These are phyloP conservation scores for Xenopus borealis DNA, from an alignment of 2,113 vertebrate species.

Conservation along the genomic window DNA sequence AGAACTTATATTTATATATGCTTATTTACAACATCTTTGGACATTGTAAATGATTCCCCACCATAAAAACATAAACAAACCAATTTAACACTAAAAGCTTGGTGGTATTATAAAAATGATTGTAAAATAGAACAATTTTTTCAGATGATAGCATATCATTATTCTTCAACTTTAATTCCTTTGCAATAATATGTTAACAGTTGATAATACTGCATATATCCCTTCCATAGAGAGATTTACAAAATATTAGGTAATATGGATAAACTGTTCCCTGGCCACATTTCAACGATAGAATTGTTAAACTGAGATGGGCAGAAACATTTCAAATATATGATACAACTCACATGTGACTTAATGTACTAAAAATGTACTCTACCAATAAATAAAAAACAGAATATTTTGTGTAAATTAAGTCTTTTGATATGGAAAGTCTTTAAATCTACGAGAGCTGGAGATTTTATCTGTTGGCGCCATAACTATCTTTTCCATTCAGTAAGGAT, in stretches of 20 bases:
- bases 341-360: no score
- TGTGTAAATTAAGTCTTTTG: background rate
- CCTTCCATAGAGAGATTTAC: no score
- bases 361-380: no score
- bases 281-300: no score
- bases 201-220: background rate
- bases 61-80: no score
- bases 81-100: no score
- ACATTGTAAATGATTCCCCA: no score
- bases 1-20: no score
- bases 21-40: no score
- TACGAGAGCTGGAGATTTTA: conserved; percentile 54
- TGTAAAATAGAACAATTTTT: background rate
- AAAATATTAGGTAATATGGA: background rate
- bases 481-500: conserved; percentile 58
- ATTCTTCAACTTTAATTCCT: background rate
- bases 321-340: no score
- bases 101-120: background rate
- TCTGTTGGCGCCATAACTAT: conserved; percentile 59
- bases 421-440: conserved; percentile 51
- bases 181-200: background rate
- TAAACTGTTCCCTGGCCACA: background rate
- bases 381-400: no score
- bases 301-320: no score
- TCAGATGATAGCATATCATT: background rate